Evolutionary conservation across 2,888 invertebrate species (phyloP).

Genomic region (Machimus atricapillus): DNA sequence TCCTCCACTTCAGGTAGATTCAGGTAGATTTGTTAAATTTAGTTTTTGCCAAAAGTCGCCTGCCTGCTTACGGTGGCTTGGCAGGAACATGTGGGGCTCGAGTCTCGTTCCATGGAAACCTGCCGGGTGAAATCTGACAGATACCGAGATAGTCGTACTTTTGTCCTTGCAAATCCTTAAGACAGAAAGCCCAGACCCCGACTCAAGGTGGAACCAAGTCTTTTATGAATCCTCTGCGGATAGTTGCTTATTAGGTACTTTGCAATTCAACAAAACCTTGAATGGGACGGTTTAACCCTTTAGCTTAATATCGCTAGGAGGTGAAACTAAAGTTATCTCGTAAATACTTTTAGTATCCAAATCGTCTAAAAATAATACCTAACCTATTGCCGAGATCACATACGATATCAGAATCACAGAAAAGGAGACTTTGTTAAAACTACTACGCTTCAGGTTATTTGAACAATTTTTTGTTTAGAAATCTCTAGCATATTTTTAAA

Average conservation of each 20-base stretch:
- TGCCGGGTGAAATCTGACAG: neutral
- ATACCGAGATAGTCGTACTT: neutral
- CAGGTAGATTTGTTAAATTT: slow-evolving; percentile 5
- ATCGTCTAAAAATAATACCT: too few relatives aligned
- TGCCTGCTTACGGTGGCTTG: neutral
- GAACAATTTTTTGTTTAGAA: too few relatives aligned
- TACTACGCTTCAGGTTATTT: too few relatives aligned
- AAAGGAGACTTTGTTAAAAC: too few relatives aligned
- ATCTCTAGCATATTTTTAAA: too few relatives aligned
- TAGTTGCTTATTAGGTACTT: neutral
- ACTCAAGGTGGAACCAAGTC: neutral
- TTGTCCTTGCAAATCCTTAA: neutral
- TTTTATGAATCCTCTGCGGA: neutral
- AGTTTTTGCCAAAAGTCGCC: neutral
- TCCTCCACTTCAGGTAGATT: neutral
- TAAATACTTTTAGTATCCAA: too few relatives aligned
- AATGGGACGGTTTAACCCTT: neutral
- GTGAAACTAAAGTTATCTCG: neutral
- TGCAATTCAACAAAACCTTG: neutral
- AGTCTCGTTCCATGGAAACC: neutral
- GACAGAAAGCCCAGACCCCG: neutral
- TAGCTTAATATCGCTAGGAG: neutral
- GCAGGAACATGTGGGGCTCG: neutral
- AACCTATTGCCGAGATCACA: too few relatives aligned
- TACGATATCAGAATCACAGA: too few relatives aligned